These are phyloP conservation scores for Callinectes sapidus DNA, from an alignment of 2,888 invertebrate genomes.

Conservation along the genomic window DNA sequence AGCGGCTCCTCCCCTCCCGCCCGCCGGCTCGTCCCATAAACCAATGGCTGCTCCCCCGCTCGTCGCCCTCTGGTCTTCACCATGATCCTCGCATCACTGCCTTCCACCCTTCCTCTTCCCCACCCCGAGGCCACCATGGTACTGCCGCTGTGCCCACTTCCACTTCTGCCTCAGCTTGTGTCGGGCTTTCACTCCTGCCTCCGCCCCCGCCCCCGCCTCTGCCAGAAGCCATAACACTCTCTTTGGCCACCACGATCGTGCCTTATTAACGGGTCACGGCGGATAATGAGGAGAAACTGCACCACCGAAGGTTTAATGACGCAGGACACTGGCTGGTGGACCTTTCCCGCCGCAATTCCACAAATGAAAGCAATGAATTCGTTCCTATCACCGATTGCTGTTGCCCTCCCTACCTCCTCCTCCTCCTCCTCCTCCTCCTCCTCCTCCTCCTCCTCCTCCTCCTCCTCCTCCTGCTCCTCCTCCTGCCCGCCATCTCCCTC, in stretches of 20 bases:
- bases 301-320: slow-evolving; percentile 13
- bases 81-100: background rate
- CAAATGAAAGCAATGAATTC: slow-evolving; percentile 10
- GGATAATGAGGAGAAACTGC: slow-evolving; percentile 27
- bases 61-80: background rate
- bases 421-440: background rate
- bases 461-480: background rate
- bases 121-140: no score
- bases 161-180: background rate
- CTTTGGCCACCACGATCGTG: slow-evolving; percentile 30
- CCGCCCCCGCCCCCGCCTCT: background rate
- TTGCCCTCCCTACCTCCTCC: background rate
- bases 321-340: slow-evolving; percentile 4
- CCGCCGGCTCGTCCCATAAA: background rate
- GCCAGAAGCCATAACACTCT: slow-evolving; percentile 4
- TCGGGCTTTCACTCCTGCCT: background rate
- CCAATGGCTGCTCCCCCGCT: background rate
- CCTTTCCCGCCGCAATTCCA: slow-evolving; percentile 25
- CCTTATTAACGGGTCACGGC: slow-evolving; percentile 34
- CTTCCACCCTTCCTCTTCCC: background rate
- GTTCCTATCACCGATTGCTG: background rate
- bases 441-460: background rate
- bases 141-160: no score
- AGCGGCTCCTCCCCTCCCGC: background rate
- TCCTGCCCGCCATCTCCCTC: background rate